phyloP scores from a whole-genome alignment of 2,888 invertebrate genomes.

The Hydriomena furcata region DNA sequence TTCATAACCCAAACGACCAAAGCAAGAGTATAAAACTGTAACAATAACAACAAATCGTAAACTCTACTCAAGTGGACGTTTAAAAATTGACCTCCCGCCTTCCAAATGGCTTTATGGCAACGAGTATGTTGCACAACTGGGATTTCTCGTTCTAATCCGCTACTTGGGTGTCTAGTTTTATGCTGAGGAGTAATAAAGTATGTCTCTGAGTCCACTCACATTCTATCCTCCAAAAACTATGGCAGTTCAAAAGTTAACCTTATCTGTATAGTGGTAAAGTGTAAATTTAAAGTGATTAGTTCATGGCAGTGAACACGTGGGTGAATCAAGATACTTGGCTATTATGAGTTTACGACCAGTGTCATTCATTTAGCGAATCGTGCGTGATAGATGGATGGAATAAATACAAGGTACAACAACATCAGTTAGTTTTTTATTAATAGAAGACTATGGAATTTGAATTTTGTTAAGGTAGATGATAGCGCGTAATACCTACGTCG shows the following conservation, averaged over 20 bases:
- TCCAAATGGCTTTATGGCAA: constrained; percentile 52
- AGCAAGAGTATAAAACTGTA: constrained; percentile 57
- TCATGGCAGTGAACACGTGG: constrained; percentile 56
- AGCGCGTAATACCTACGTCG: no score
- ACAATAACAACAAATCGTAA: constrained; percentile 78
- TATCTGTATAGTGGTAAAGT: constrained; percentile 39
- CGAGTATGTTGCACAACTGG: constrained; percentile 65
- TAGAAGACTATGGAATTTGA: no score
- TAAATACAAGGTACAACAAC: constrained; percentile 12
- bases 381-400: constrained; percentile 56
- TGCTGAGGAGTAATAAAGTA: constrained; percentile 70
- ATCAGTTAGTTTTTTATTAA: no score
- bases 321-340: constrained; percentile 59
- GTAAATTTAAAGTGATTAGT: constrained; percentile 21
- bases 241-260: constrained; percentile 41
- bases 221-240: constrained; percentile 24
- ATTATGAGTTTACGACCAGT: constrained; percentile 68
- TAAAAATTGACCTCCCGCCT: constrained; percentile 70
- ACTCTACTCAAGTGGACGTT: constrained; percentile 53
- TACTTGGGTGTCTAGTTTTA: constrained; percentile 81
- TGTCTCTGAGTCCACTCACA: constrained; percentile 48
- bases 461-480: no score
- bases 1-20: constrained; percentile 40
- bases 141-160: constrained; percentile 69
- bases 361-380: constrained; percentile 76